Evolutionary conservation across 2,797 vertebrate genomes (phyloP).

Genomic region (Takifugu rubripes): DNA sequence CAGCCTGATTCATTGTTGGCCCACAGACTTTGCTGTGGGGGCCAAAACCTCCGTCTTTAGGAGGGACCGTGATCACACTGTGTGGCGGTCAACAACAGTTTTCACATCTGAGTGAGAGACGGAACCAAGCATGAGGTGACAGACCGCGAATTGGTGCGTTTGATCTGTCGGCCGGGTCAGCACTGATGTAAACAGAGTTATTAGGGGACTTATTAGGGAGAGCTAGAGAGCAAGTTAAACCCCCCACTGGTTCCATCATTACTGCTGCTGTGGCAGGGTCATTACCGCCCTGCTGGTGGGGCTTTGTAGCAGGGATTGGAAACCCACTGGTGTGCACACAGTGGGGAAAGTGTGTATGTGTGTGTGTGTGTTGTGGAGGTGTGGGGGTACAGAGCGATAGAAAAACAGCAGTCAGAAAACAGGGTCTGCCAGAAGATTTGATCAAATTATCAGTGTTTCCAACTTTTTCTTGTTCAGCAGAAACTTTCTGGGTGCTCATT

Average conservation of each 20-base stretch:
- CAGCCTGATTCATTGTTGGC: conserved; percentile 32
- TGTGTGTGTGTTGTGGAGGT: conserved; percentile 19
- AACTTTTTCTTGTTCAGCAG: too few relatives aligned
- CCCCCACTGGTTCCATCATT: conserved; percentile 74
- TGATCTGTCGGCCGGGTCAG: conserved; percentile 65
- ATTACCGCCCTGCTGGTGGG: conserved; percentile 64
- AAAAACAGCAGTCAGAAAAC: conserved; percentile 33
- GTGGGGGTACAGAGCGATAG: conserved; percentile 25
- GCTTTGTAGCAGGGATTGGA: conserved; percentile 69
- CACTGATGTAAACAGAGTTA: conserved; percentile 75
- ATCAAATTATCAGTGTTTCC: conserved; percentile 43
- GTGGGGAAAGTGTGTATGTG: conserved; percentile 26
- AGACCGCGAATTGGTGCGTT: conserved; percentile 47
- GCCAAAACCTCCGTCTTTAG: conserved; percentile 14
- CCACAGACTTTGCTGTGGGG: conserved; percentile 1
- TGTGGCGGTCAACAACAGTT: conserved; percentile 30
- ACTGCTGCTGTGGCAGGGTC: conserved; percentile 62
- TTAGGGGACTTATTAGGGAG: conserved; percentile 74
- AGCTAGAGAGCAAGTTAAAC: conserved; percentile 63
- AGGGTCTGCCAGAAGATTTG: conserved; percentile 27
- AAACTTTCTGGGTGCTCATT: too few relatives aligned
- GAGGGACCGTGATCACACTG: neutral
- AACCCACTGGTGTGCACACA: conserved; percentile 49
- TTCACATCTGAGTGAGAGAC: conserved; percentile 26
- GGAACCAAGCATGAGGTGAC: conserved; percentile 49